Percentiles rank a stretch among this genome's conserved stretches.
Evolutionary conservation across 2,113 vertebrate genomes (phyloP).

Genomic region (Rhegmatorhina hoffmannsi): DNA sequence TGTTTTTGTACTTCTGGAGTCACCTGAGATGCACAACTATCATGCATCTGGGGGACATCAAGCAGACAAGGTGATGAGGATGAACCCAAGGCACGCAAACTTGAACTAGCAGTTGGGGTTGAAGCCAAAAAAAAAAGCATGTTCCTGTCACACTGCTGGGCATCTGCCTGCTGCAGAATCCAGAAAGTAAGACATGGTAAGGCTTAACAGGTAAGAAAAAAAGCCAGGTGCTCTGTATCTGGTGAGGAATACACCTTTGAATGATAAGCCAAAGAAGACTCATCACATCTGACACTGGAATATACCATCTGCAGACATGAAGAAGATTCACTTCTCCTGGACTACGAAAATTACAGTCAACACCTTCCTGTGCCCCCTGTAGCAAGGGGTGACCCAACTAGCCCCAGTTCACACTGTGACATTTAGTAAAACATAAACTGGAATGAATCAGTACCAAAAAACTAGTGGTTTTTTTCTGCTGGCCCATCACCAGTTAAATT

Average conservation of each 20-base stretch:
- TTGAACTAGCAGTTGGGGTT: neutral
- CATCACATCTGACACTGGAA: neutral
- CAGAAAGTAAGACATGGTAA: neutral
- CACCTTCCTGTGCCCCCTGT: neutral
- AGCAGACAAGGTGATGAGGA: fast-evolving
- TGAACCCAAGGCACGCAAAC: fast-evolving
- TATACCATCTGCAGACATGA: neutral
- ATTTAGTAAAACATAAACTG: neutral
- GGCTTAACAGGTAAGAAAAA: neutral
- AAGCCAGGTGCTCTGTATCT: neutral
- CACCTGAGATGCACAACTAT: neutral
- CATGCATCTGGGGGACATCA: fast-evolving
- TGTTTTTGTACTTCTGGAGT: neutral
- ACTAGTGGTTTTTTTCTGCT: neutral
- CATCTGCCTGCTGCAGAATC: neutral
- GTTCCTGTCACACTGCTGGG: neutral
- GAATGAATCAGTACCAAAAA: neutral
- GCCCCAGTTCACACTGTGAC: fast-evolving
- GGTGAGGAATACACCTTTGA: neutral
- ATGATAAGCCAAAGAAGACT: neutral
- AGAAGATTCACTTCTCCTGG: neutral
- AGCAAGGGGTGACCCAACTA: neutral
- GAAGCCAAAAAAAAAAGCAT: neutral
- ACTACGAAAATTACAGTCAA: neutral
- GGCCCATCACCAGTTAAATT: neutral